Base-by-base conservation (phyloP, 2,888 invertebrate species). In the Physocephala rufipes region DNA sequence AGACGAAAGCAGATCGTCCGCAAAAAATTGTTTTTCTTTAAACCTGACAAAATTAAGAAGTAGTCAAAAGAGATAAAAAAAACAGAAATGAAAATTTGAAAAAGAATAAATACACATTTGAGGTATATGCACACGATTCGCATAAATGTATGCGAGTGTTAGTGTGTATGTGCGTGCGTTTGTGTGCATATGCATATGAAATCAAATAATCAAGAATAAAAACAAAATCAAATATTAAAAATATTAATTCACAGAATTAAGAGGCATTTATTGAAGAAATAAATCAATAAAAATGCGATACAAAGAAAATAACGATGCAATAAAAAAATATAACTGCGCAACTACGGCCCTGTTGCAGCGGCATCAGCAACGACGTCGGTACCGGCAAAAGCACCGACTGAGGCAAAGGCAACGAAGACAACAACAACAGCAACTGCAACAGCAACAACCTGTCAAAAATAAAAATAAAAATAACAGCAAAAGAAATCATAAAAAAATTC, bases 341-440 rank as follows among this genome's bases (percentile, higher is more conserved):
- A 19, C 51, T 16, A 26, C 26, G 71, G 45, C 49, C 53, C 53
- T 30, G 45, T 59, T 28, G 24, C 51, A 16, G 21, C 71, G 64
- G 47, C 71, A 53, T 53, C 74, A 47, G 65, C 74, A 71, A 59
- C 63, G 73, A 55, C 68, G 72, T 36, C 72, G 76, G 70, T 76
- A 75, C 59, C 73, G 71, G 64, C 75, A 76, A 64, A 74, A 76
- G 70, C 72, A 74, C 72, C 58, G 75, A 58, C 70, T 77, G 71
- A 75, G 82, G 74, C 74, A 74, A 2, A 73, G 73, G 63, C 74
- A 71, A 70, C 71, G 9, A 28, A 2, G 26, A 30, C 59, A 61
- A 45, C 9, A 28, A 49, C 59, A 61, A 59, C 59, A 61, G 30
- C 69, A n/a, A 63, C 58, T 72, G 28, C n/a, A n/a, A n/a, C n/a